These are phyloP conservation scores for Phalloptychus januarius DNA, from an alignment of 2,797 vertebrate species.

Conservation along the genomic window DNA sequence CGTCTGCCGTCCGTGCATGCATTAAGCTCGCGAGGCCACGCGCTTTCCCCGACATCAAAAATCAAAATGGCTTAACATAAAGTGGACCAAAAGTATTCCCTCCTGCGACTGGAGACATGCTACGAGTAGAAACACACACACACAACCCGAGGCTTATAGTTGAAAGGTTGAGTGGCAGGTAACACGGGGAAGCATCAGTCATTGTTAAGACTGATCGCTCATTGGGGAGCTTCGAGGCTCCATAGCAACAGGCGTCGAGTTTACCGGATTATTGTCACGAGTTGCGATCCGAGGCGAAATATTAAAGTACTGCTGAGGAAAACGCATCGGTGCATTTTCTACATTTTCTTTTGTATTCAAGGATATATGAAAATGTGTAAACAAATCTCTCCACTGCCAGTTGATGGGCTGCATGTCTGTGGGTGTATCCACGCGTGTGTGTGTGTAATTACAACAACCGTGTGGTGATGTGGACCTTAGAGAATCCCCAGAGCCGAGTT, in stretches of 20 bases:
- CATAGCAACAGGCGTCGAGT: conserved; percentile 10
- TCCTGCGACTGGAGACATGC: conserved; percentile 28
- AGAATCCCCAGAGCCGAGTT: conserved; percentile 55
- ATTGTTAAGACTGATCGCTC: conserved; percentile 45
- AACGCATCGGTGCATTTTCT: conserved; percentile 1
- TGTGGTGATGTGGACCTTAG: conserved; percentile 49
- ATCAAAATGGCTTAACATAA: conserved; percentile 25
- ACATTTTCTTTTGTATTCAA: conserved; percentile 19
- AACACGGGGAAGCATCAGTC: conserved; percentile 55
- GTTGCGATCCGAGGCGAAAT: conserved; percentile 26
- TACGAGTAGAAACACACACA: conserved; percentile 37
- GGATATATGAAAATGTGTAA: conserved; percentile 35
- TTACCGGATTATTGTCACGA: conserved; percentile 36
- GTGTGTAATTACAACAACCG: conserved; percentile 42
- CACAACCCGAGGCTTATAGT: conserved; percentile 41
- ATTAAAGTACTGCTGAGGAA: conserved; percentile 22
- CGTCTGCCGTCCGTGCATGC: not conserved
- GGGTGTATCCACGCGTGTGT: conserved; percentile 10
- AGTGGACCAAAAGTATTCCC: conserved; percentile 34
- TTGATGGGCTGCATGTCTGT: conserved; percentile 29
- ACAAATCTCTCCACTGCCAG: conserved; percentile 18
- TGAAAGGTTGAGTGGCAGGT: conserved; percentile 63
- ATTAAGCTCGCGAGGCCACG: not conserved
- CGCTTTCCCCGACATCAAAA: not conserved
- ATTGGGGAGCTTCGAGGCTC: conserved; percentile 33